Percentiles rank a stretch among this genome's conserved stretches.
These are phyloP conservation scores for Cheilinus undulatus DNA, from an alignment of 2,113 vertebrate species.

Conservation along the genomic window DNA sequence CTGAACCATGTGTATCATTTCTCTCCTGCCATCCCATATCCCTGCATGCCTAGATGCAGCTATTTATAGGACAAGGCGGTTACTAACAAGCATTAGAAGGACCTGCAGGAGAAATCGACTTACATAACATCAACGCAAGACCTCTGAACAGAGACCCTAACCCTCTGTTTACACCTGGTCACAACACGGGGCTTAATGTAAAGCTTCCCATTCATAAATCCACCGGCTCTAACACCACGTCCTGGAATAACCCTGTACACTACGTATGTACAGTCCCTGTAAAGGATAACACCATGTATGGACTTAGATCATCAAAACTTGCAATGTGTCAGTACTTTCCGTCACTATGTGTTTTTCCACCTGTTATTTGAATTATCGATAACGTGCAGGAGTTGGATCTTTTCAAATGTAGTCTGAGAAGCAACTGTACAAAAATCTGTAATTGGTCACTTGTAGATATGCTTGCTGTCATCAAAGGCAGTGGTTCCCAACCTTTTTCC, in stretches of 20 bases:
- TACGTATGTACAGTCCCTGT: constrained; percentile 16
- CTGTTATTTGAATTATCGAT: no score
- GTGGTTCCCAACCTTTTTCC: no score
- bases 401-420: no score
- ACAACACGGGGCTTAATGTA: neutral
- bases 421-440: no score
- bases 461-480: no score
- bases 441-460: no score
- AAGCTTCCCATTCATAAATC: constrained; percentile 56
- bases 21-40: constrained; percentile 38
- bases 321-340: no score
- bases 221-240: constrained; percentile 5
- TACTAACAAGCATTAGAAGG: constrained; percentile 44
- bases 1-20: constrained; percentile 61
- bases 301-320: no score
- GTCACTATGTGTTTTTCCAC: no score
- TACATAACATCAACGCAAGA: constrained; percentile 41
- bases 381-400: no score
- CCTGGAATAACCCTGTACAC: neutral
- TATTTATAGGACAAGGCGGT: constrained; percentile 71
- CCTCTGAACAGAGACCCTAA: constrained; percentile 12
- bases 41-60: constrained; percentile 55
- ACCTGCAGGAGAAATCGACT: constrained; percentile 51
- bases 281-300: neutral
- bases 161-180: neutral